Percentiles rank a stretch among this genome's conserved stretches.
These are phyloP conservation scores for Sphinx pinastri DNA, from an alignment of 2,888 invertebrate species.

Conservation along the genomic window DNA sequence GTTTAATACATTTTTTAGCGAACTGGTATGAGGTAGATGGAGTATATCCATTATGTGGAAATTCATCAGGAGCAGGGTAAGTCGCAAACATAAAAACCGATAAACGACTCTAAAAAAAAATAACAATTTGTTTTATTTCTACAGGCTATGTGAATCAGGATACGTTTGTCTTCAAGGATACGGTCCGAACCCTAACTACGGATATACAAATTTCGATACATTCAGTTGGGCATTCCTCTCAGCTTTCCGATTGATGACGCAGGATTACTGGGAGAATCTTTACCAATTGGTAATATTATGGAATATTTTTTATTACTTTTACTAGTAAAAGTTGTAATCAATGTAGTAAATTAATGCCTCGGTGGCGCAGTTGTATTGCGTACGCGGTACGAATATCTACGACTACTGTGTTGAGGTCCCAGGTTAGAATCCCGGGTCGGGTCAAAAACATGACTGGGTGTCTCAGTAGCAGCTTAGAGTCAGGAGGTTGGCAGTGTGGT, in stretches of 20 bases:
- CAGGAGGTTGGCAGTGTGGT: no score
- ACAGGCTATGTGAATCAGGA: conserved; percentile 92
- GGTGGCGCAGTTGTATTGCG: no score
- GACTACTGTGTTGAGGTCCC: no score
- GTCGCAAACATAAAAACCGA: conserved; percentile 26
- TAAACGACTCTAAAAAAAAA: background rate
- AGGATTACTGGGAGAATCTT: conserved; percentile 99
- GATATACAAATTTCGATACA: conserved; percentile 98
- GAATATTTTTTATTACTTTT: background rate
- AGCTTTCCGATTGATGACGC: conserved; percentile 99
- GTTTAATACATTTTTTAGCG: conserved; percentile 77
- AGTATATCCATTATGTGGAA: conserved; percentile 93
- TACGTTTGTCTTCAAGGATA: conserved; percentile 96
- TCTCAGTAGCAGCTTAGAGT: no score
- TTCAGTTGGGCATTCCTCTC: conserved; percentile 99
- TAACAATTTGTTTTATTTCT: background rate
- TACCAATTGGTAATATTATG: conserved; percentile 92
- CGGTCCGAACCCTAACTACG: conserved; percentile 97
- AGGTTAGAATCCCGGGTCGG: no score
- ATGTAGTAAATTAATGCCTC: no score
- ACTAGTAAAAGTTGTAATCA: no score
- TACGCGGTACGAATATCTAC: no score
- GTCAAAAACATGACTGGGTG: no score
- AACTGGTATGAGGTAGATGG: conserved; percentile 89
- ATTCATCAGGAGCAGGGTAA: conserved; percentile 96